Conservation (phyloP, 2,888 invertebrate genomes). For the Seira sanloemensis region DNA sequence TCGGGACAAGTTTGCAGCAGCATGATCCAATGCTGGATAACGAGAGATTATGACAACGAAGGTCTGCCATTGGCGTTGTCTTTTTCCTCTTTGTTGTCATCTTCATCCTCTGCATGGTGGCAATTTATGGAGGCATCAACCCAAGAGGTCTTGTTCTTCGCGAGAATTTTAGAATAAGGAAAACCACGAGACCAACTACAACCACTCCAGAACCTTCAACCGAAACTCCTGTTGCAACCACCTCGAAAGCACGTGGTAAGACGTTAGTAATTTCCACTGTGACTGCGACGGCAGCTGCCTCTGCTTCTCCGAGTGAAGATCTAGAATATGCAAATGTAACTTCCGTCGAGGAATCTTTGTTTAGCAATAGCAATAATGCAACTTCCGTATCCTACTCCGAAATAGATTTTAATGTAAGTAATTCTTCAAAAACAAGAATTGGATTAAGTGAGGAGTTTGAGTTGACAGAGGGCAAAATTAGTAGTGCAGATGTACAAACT, state of each 20-base stretch:
- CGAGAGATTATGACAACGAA: constrained; percentile 79
- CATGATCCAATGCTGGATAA: constrained; percentile 72
- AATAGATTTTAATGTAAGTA: not conserved
- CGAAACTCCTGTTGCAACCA: not conserved
- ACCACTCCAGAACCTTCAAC: constrained; percentile 59
- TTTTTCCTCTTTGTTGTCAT: constrained; percentile 79
- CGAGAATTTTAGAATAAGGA: constrained; percentile 74
- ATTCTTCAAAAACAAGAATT: too few relatives aligned
- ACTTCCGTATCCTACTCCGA: not conserved
- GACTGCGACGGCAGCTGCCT: constrained; percentile 18
- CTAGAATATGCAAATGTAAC: not conserved
- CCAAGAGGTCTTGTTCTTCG: constrained; percentile 78
- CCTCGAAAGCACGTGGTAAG: not conserved
- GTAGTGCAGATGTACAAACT: too few relatives aligned
- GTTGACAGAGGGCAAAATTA: too few relatives aligned
- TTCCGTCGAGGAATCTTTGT: not conserved
- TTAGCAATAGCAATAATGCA: not conserved
- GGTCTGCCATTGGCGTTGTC: constrained; percentile 79
- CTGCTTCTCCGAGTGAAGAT: constrained; percentile 2
- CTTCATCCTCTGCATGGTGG: constrained; percentile 78
- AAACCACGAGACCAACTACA: constrained; percentile 66
- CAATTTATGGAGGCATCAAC: constrained; percentile 79
- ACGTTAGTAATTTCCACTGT: not conserved
- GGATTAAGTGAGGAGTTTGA: too few relatives aligned
- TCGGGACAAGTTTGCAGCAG: constrained; percentile 30